These are phyloP conservation scores for Synanthedon myopaeformis DNA, from an alignment of 2,888 invertebrate species.

Conservation along the genomic window DNA sequence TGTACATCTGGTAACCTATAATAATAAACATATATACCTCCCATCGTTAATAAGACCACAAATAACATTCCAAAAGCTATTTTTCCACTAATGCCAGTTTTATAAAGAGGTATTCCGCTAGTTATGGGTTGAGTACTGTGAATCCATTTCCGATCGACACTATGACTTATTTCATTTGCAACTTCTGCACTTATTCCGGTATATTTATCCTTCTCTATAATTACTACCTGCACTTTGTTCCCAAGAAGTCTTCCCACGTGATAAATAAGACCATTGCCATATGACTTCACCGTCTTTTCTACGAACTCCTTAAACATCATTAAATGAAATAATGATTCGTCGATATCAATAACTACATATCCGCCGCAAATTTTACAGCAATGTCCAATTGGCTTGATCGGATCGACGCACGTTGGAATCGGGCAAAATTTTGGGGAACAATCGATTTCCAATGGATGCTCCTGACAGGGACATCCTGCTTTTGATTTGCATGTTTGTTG, in stretches of 20 bases:
- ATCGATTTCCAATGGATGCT: constrained; percentile 25
- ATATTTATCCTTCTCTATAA: constrained; percentile 46
- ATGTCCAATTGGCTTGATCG: constrained; percentile 46
- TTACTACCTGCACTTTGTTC: constrained; percentile 39
- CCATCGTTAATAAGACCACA: constrained; percentile 29
- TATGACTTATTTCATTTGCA: constrained; percentile 28
- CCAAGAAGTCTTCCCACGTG: constrained; percentile 33
- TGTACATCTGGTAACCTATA: constrained; percentile 31
- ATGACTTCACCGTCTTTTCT: constrained; percentile 21
- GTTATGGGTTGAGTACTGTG: constrained; percentile 21
- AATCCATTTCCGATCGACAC: constrained; percentile 27
- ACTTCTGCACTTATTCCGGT: constrained; percentile 39
- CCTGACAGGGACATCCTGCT: constrained; percentile 51
- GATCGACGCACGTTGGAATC: constrained; percentile 33
- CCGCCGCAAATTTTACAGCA: constrained; percentile 59
- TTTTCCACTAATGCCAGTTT: constrained; percentile 34
- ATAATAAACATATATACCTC: constrained; percentile 41
- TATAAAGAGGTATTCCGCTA: constrained; percentile 42
- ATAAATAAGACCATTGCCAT: constrained; percentile 27
- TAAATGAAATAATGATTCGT: constrained; percentile 31
- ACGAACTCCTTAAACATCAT: constrained; percentile 32
- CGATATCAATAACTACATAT: constrained; percentile 29
- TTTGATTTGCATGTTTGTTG: constrained; percentile 18
- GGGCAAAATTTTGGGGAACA: constrained; percentile 43
- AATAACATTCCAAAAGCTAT: constrained; percentile 48